Base-by-base conservation (phyloP, 2,888 invertebrate species). In the Rhagonycha fulva region DNA sequence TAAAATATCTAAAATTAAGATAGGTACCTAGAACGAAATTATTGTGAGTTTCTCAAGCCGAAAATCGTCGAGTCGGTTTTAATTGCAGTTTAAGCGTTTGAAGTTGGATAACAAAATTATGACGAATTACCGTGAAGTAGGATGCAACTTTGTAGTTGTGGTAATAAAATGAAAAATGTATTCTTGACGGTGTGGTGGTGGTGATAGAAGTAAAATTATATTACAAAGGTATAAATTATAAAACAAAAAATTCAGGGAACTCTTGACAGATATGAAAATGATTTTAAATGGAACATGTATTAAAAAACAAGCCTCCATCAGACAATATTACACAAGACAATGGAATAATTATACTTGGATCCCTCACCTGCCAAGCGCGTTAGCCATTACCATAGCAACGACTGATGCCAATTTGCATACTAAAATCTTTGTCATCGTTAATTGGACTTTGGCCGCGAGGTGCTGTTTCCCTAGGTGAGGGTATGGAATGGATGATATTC, bases 321-420 rank as follows among this genome's bases (percentile, higher is more conserved):
- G 61, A 73, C 74, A 76, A 71, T 71, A 74, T 76, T 74, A 74
- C 74, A 76, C 68, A 83, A 84, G 86, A 86, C 86, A 86, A 87
- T 86, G 82, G 85, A 84, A 85, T 86, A 86, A 86, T 86, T 85
- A 85, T 82, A 82, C 81, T 78, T 79, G 82, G 84, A 84, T 84
- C 85, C 82, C 81, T 82, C 82, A 83, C 82, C 83, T 83, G 83
- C 78, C 81, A 81, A 73, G 79, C 79, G 80, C 80, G 80, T 78
- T 80, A 80, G 80, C 80, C 78, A 82, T 84, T 76, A 78, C 81
- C 83, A 83, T 84, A 78, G 84, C 81, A 83, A 85, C 85, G 80
- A 80, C 82, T 82, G 83, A 83, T 82, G 81, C 82, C 84, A 85
- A 85, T 85, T 85, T 85, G 84, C 85, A 85, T 85, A 84, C 83